Conservation (phyloP, 1,140 invertebrate genomes). For the Philotrypesis tridentata region DNA sequence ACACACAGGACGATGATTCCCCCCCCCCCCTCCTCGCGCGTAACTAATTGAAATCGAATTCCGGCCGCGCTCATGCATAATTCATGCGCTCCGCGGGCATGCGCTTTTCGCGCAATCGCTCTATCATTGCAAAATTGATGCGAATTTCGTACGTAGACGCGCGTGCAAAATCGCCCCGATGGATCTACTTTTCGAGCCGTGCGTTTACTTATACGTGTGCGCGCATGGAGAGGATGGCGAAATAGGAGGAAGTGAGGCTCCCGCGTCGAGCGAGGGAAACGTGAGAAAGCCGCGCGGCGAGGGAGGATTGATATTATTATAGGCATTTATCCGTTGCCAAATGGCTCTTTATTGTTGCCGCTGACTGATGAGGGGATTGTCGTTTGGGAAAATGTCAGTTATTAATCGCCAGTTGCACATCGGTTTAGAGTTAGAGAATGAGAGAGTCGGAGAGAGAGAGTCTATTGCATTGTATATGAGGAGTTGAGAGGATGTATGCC, state of each 20-base stretch:
- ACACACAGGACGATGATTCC: too few relatives aligned
- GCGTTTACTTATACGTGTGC: too few relatives aligned
- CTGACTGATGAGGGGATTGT: neutral
- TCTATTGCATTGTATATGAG: neutral
- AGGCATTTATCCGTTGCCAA: neutral
- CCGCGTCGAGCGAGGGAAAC: too few relatives aligned
- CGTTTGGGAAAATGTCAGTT: neutral
- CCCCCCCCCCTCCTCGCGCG: too few relatives aligned
- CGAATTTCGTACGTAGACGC: neutral
- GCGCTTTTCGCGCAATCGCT: constrained; percentile 18
- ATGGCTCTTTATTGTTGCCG: neutral
- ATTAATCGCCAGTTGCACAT: neutral
- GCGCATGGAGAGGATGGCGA: too few relatives aligned
- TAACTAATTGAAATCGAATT: constrained; percentile 42
- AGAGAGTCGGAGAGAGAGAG: too few relatives aligned
- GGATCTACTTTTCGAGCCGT: neutral
- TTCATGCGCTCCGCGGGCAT: constrained; percentile 10
- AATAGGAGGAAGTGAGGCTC: constrained; percentile 4
- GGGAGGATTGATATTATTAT: neutral
- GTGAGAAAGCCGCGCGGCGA: neutral
- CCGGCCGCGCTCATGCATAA: constrained; percentile 31
- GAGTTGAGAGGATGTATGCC: neutral
- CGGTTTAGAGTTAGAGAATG: too few relatives aligned
- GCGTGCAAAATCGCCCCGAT: neutral
- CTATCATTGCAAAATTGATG: neutral